phyloP scores from a whole-genome alignment of 2,113 vertebrate genomes.

The Crotalus viridis region DNA sequence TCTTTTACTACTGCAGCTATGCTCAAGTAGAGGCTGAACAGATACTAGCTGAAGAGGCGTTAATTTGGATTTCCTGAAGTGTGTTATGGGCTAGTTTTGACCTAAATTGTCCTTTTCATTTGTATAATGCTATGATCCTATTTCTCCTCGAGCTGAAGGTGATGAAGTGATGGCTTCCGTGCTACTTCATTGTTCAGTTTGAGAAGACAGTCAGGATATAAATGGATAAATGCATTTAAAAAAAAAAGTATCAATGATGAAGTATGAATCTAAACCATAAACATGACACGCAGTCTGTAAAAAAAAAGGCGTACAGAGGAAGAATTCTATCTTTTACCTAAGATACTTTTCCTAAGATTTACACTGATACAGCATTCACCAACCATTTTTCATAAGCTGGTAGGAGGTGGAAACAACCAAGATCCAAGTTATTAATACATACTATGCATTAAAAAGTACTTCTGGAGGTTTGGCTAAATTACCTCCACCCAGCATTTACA shows the following conservation, averaged over 20 bases:
- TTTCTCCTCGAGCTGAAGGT: neutral
- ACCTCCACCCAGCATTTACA: neutral
- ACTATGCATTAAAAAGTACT: neutral
- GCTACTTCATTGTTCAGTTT: constrained; percentile 12
- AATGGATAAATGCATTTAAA: neutral
- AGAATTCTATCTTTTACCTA: neutral
- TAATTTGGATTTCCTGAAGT: neutral
- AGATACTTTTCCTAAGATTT: neutral
- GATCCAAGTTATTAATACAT: neutral
- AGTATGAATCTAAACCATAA: neutral
- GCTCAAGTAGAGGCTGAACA: neutral
- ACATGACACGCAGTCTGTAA: neutral
- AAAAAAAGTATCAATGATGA: constrained; percentile 1
- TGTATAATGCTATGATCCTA: neutral
- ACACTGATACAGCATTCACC: neutral
- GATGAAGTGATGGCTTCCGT: constrained; percentile 18
- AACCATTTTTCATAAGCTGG: too few relatives aligned
- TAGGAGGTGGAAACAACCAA: neutral
- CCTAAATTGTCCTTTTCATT: neutral
- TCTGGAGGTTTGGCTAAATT: neutral
- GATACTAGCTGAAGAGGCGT: neutral
- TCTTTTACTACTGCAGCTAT: neutral
- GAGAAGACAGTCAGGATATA: neutral
- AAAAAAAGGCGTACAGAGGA: neutral
- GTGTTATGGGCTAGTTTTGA: neutral